Evolutionary conservation across 2,797 vertebrate species (phyloP), one percentile per base, ranked within the genome.

Genomic region (Sylvilagus floridanus): DNA sequence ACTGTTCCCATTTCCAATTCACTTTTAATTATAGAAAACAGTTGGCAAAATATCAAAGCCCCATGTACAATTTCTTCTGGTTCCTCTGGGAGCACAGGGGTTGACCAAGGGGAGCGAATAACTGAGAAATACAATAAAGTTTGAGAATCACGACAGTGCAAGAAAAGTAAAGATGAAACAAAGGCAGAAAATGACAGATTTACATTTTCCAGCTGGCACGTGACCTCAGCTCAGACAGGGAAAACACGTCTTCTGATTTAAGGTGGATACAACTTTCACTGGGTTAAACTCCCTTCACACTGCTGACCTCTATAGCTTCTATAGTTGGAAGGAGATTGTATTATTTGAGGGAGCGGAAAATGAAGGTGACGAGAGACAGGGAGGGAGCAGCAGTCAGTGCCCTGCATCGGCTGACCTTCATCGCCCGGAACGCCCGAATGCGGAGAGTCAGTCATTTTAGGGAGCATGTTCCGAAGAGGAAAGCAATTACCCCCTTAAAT

Each of bases 1-100:
- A 42, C 71, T 83, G 87, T 79, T 96, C 77, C 60, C 93, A 97
- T 93, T 97, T 97, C 52, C 78, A 95, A 93, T 95, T 95, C 93
- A 17, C 82, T 95, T 97, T 97, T 97, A 97, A 97, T 97, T 97
- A 95, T 65, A 97, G 81, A 92, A 95, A 96, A 96, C 82, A 62
- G 72, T 81, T 96, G 96, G 95, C 93, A 96, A 90, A 60, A 8
- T 94, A 97, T 97, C 97, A 97, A 95, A 95, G 84, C 35, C 87
- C 92, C 86, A 86, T 97, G 94, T 97, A 94, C 83, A 66, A 60
- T 85, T 97, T 93, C 90, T 96, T 73, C 95, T 76, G 73, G 77
- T 93, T 96, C 95, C 85, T 96, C 63, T 60, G 96, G 91, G 85
- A 97, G 26, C 37, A 82, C 35, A 94, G 57, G 37, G 95, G 86